These are phyloP conservation scores for Lysandra bellargus DNA, from an alignment of 2,888 invertebrate species.

Conservation along the genomic window DNA sequence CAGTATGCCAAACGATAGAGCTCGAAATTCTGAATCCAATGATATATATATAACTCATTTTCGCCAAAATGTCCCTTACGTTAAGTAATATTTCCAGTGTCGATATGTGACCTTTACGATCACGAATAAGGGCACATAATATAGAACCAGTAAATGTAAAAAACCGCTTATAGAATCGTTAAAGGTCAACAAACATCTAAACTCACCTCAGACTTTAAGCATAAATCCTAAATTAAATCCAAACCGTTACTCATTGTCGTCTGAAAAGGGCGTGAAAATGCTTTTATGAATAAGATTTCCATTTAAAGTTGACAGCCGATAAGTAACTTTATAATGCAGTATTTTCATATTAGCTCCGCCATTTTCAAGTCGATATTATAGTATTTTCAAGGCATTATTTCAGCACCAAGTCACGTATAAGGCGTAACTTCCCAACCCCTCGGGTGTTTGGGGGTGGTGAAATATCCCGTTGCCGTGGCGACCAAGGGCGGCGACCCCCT, in stretches of 20 bases:
- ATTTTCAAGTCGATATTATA: conserved; percentile 9
- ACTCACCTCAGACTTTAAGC: not conserved
- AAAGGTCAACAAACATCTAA: not conserved
- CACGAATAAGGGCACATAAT: not conserved
- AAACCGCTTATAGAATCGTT: not conserved
- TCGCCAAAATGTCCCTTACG: too few species aligned
- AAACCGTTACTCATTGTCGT: not conserved
- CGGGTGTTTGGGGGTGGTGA: conserved; percentile 57
- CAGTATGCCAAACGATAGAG: too few species aligned
- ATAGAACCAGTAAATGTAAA: not conserved
- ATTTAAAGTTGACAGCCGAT: not conserved
- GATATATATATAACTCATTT: too few species aligned
- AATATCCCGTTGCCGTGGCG: conserved; percentile 64
- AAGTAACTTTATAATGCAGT: not conserved
- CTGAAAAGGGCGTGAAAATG: conserved; percentile 4
- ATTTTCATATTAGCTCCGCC: conserved; percentile 6
- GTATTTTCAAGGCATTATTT: conserved; percentile 14
- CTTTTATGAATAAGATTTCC: not conserved
- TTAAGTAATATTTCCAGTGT: too few species aligned
- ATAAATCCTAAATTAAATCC: not conserved
- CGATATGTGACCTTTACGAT: not conserved
- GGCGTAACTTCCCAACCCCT: conserved; percentile 36
- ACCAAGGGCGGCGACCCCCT: conserved; percentile 73
- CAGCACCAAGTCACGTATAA: conserved; percentile 27
- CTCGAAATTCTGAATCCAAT: too few species aligned